A percentile compares a stretch with the other conserved stretches of the same genome.
phyloP scores from a whole-genome alignment of 2,797 vertebrate species.

The Lepidocolaptes lacrymiger region DNA sequence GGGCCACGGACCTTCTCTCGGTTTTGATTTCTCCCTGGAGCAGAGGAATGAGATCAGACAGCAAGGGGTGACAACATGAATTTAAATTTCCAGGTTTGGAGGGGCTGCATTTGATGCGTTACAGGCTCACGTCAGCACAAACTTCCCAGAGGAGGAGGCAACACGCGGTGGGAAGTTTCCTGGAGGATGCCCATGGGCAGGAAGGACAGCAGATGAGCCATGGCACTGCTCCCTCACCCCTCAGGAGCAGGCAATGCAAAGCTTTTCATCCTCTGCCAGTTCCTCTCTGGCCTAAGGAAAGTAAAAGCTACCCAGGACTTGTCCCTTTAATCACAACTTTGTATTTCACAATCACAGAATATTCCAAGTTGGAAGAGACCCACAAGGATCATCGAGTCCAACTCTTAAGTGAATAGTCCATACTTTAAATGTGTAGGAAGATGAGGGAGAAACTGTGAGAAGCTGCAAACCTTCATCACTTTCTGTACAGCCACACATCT shows the following conservation, averaged over 20 bases:
- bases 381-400: not conserved
- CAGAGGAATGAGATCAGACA: not conserved
- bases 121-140: accelerated
- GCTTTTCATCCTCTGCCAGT: constrained; percentile 14
- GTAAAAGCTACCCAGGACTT: not conserved
- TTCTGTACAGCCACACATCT: not conserved
- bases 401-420: not conserved
- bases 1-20: not conserved
- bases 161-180: not conserved
- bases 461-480: not conserved
- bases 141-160: not conserved
- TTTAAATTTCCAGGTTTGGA: not conserved
- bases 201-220: not conserved
- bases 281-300: not conserved
- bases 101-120: accelerated
- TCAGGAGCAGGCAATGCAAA: not conserved
- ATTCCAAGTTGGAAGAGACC: not conserved
- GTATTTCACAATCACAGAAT: not conserved
- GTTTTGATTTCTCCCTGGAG: not conserved
- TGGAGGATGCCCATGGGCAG: not conserved
- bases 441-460: not conserved
- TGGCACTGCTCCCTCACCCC: not conserved
- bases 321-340: constrained; percentile 1
- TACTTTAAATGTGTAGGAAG: not conserved
- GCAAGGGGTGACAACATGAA: not conserved